Evolutionary conservation across 2,888 invertebrate genomes (phyloP).

Genomic region (Catocala fraxini): DNA sequence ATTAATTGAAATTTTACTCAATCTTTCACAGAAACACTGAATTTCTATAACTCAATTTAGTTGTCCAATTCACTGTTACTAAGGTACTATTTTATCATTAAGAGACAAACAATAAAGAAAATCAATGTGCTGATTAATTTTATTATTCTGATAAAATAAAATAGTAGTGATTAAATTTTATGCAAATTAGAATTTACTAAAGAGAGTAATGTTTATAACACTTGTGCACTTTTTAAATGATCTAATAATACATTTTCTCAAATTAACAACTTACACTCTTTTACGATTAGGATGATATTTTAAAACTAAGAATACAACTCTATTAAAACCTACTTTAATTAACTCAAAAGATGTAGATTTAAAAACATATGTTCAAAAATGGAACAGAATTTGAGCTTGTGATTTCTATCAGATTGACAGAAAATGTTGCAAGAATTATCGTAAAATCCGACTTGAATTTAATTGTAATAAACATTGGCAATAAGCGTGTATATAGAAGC

Average conservation of each 20-base stretch:
- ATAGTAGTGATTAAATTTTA: no score
- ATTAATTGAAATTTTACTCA: no score
- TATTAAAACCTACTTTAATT: constrained; percentile 9
- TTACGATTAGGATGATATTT: not conserved
- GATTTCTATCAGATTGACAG: constrained; percentile 55
- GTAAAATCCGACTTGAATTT: constrained; percentile 19
- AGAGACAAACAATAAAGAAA: no score
- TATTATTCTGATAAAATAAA: no score
- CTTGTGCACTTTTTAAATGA: no score
- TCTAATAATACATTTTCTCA: no score
- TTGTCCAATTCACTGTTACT: not conserved
- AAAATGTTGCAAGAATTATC: constrained; percentile 27
- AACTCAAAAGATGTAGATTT: constrained; percentile 2
- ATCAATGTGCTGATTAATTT: no score
- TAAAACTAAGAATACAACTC: not conserved
- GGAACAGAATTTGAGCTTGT: constrained; percentile 44
- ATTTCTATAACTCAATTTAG: not conserved
- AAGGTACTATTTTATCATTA: constrained; percentile 26
- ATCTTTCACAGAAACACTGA: no score
- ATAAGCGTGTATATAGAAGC: constrained; percentile 31
- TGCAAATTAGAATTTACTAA: no score
- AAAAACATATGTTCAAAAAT: constrained; percentile 33
- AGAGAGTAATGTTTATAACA: no score
- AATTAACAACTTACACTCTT: constrained; percentile 5
- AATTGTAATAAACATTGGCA: constrained; percentile 12